phyloP scores from a whole-genome alignment of 2,888 invertebrate genomes.

The Microctonus aethiopoides region DNA sequence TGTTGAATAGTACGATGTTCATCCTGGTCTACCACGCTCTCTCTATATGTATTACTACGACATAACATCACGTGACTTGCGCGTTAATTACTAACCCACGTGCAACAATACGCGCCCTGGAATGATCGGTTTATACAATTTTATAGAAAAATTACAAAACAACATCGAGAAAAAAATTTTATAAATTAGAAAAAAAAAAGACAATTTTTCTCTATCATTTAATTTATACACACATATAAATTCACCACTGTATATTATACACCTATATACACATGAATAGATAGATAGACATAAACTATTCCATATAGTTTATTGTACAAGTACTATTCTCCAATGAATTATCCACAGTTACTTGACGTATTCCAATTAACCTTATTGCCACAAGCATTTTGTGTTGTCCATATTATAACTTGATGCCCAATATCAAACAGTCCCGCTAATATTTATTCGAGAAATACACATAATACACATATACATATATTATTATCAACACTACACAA shows the following conservation, averaged over 20 bases:
- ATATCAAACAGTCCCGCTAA: constrained; percentile 57
- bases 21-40: constrained; percentile 2
- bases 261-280: too few species aligned
- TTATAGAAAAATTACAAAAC: too few species aligned
- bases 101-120: background rate
- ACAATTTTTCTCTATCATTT: background rate
- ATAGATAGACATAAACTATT: too few species aligned
- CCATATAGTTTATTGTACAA: background rate
- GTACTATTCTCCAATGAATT: constrained; percentile 50
- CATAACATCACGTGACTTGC: constrained; percentile 45
- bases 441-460: too few species aligned
- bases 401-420: constrained; percentile 41
- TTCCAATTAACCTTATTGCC: constrained; percentile 63
- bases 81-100: constrained; percentile 48
- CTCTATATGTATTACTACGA: constrained; percentile 21
- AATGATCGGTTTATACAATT: background rate
- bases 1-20: background rate
- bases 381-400: constrained; percentile 49
- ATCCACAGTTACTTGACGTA: constrained; percentile 56
- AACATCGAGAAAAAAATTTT: constrained; percentile 3
- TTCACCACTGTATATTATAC: background rate
- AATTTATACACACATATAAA: constrained; percentile 33
- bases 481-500: too few species aligned
- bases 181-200: background rate
- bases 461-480: too few species aligned